Base-by-base conservation (phyloP, 2,888 invertebrate species). In the Trichogramma evanescens region DNA sequence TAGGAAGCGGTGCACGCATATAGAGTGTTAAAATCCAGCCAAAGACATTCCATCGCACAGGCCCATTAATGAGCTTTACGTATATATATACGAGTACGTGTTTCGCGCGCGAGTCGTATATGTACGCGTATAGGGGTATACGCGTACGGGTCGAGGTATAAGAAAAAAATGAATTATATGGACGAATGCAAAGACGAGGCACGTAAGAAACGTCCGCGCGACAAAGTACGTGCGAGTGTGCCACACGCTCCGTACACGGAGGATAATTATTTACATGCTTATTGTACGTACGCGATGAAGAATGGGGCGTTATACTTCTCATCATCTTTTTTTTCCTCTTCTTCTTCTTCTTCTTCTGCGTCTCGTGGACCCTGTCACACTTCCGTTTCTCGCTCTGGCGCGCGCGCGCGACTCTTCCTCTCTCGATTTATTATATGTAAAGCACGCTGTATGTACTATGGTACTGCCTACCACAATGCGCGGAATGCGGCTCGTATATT, bases 211-310 rank as follows among this genome's bases (percentile, higher is more conserved):
- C 40, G 52, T 48, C 44, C 49, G 50, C 50, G 57, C 41, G 26
- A 26, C 50, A 50, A 13, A 50, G 61, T 54, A 57, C 43, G 48
- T 48, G 61, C 49, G 45, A 61, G 60, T 26, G 26, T 53, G 59
- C 60, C 60, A 53, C 56, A 53, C 41, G 60, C 49, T 13, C 2
- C 56, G 54, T 50, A 61, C 50, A 50, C 40, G 38, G 26, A 46
- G 61, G 50, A 60, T 60, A 56, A 60, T 54, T 26, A 26, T 26
- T 26, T 26, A 3, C 26, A 26, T 26, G 2, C 26, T 26, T 26
- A 26, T 26, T 26, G 26, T 26, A 26, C 26, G 26, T 26, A 26
- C 26, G 39, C 56, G 41, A 38, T 54, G 54, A 45, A 50, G 57
- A 57, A 57, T 38, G 46, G 53, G 13, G 49, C 39, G 43, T 50